phyloP scores from a whole-genome alignment of 2,888 invertebrate genomes.

The Erebia epiphron region DNA sequence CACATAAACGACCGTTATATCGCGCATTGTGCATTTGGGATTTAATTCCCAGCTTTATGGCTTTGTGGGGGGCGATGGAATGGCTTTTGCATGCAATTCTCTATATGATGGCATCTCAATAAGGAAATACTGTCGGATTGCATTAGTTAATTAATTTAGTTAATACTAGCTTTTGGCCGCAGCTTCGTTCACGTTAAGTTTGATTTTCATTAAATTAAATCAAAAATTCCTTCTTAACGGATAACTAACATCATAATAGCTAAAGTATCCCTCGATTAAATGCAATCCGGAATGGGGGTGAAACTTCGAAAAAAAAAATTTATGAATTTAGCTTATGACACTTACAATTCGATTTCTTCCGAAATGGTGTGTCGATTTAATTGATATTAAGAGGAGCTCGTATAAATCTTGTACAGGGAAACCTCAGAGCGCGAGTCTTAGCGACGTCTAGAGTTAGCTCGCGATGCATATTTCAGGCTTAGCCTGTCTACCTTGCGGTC shows the following conservation, averaged over 20 bases:
- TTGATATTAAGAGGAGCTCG: not conserved
- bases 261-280: no score
- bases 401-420: conserved; percentile 6
- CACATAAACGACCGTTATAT: conserved; percentile 25
- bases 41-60: conserved; percentile 22
- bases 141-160: conserved; percentile 7
- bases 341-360: no score
- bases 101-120: not conserved
- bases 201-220: no score
- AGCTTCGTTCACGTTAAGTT: no score
- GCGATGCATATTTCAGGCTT: conserved; percentile 30
- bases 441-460: conserved; percentile 20
- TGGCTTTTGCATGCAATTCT: conserved; percentile 18
- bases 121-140: not conserved
- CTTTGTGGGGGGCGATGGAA: not conserved
- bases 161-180: not conserved
- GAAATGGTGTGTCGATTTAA: no score
- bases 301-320: no score
- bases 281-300: no score
- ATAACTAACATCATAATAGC: no score
- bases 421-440: not conserved
- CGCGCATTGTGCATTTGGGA: conserved; percentile 18
- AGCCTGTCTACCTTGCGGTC: not conserved
- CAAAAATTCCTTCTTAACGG: no score
- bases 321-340: no score